Base-by-base conservation (phyloP, 1,140 invertebrate species). In the Drosophila littoralis region DNA sequence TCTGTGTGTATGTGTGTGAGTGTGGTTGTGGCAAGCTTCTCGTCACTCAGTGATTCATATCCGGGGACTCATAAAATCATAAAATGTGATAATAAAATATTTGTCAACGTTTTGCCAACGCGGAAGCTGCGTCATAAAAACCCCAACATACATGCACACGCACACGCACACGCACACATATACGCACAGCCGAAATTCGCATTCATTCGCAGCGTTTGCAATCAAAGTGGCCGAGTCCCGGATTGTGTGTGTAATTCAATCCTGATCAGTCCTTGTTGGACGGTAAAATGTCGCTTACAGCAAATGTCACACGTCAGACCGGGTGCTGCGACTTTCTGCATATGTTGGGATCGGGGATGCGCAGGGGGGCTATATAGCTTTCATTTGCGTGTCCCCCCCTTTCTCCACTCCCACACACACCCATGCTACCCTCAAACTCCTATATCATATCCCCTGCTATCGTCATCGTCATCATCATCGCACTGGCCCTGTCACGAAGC, bases 31-130 rank as follows among this genome's bases (percentile, higher is more conserved):
- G 74, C 68, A 66, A 76, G 61, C 67, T 73, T 65, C 77, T 75
- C 69, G 70, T 80, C 77, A 89, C 72, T 89, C 81, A 78, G 77
- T 81, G 84, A 89, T 89, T 89, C 80, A 84, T 83, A 89, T 89
- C 84, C 80, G 84, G 84, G 84, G 84, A 89, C 84, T 89, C 84
- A 82, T 89, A 89, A 89, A 89, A 89, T 89, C 84, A 81, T 81
- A 89, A 81, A 89, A 89, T 89, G 84, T 89, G 75, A 89, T 89
- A 89, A 89, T 89, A 89, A 89, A 89, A 89, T 89, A 89, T 89
- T 89, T 89, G 84, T 81, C 84, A 84, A 81, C 84, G 73, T 81
- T 86, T 81, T 89, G 70, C 75, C 50, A 61, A 60, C 68, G 74
- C 68, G 67, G 73, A 71, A 75, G 58, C 52, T 67, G 54, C 50